Evolutionary conservation across 35 echinoderm and acorn worm species (phyloP), one percentile per base, ranked within the genome.

Genomic region (Stichopus chloronotus): DNA sequence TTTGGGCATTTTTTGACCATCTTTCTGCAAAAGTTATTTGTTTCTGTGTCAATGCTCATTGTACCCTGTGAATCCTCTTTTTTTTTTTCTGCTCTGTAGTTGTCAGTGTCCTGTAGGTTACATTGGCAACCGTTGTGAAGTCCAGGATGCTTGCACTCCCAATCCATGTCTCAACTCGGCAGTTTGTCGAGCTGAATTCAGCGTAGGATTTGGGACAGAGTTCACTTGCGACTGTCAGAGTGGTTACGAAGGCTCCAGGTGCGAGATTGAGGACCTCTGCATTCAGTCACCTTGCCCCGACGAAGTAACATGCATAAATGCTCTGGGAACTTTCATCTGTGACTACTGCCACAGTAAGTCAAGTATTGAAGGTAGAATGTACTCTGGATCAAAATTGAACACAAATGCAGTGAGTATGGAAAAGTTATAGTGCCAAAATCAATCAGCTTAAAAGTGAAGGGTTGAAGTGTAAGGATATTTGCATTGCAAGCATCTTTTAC

Each of bases 271-370:
- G 58, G 93, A 96, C 69, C 92, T 92, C 68, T 98, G 97, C 56
- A 57, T 81, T 1, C 71, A 53, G 4, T 56, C n/a, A 11, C 97
- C 97, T 43, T 98, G 97, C 57, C 94, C 86, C 4, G 4, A 30
- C 7, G 78, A 56, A 8, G 87, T 98, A 25, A 68, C 88, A 5
- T 98, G 97, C 91, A n/a, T 93, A 12, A 96, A 98, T 72, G n/a
- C 77, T 4, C 81, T 22, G 22, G 79, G 88, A 30, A 92, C 90
- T 12, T 98, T 98, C 69, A 91, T 81, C 9, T 98, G 97, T 90
- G 81, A 98, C 61, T 96, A 93, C 87, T 98, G 97, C 90, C 56
- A 58, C 22, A 79, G 97, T 98, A 92, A 94, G 96, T 96, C 9
- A 25, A 53, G 7, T 52, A 52, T 79, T 11, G n/a, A 13, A 71